These are phyloP conservation scores for Pocillopora meandrina DNA, from an alignment of 92 coral and sea anemone species.

Conservation along the genomic window DNA sequence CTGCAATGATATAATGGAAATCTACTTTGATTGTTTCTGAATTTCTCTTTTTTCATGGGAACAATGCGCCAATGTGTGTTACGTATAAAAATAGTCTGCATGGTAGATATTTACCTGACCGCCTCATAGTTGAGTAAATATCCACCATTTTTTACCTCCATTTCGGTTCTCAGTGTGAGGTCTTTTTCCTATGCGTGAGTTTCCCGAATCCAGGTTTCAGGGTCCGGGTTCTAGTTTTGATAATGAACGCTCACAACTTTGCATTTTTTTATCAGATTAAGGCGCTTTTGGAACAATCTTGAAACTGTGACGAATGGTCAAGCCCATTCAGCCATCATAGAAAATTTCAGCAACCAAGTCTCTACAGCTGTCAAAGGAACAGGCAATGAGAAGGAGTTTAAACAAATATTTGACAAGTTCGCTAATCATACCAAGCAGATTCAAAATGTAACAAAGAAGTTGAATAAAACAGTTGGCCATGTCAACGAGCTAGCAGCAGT, in stretches of 20 bases:
- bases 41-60: background rate
- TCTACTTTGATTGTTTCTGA: no score
- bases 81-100: conserved; percentile 35
- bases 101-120: no score
- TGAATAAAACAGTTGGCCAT: conserved; percentile 38
- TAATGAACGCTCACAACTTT: no score
- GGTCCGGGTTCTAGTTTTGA: no score
- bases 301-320: conserved; percentile 62
- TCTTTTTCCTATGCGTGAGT: no score
- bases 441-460: conserved; percentile 23
- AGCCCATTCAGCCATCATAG: conserved; percentile 72
- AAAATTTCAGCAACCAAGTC: conserved; percentile 63
- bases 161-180: no score
- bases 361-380: conserved; percentile 29
- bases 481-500: conserved; percentile 51
- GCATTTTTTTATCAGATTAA: no score
- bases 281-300: no score
- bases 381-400: conserved; percentile 14
- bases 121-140: background rate
- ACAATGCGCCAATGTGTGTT: conserved; percentile 32
- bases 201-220: no score
- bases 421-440: conserved; percentile 8
- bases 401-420: conserved; percentile 21
- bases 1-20: no score
- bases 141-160: no score